Evolutionary conservation across 2,797 vertebrate species (phyloP), one percentile per base, ranked within the genome.

Genomic region (Hephaestus fuliginosus): DNA sequence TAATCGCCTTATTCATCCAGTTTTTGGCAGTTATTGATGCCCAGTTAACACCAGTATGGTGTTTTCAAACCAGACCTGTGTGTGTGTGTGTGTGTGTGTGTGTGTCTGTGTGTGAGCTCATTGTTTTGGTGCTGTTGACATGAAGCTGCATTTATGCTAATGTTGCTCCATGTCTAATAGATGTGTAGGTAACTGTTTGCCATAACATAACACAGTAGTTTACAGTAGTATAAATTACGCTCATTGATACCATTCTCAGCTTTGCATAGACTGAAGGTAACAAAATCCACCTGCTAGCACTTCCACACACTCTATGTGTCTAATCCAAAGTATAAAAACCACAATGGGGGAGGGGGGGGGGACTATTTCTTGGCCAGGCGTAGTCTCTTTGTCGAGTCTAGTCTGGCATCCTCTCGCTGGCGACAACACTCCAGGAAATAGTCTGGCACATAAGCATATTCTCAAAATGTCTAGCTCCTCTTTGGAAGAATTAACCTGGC

Each of bases 401-500:
- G n/a, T 15, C 62, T 53, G 41, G 58, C 15, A 36, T 46, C 15
- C 25, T 28, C 10, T 43, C 1, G 5, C 10, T 7, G 28, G 36
- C 1, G 0, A 20, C 39, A 44, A 41, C 28, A 22, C 33, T 62
- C 8, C 43, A 62, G 33, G 18, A 68, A 62, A 28, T 17, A 14
- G 17, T 25, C 36, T 25, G 41, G 10, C 43, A 33, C 43, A 13
- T 36, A 5, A 43, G 3, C 1, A 3, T 44, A 22, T 46, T 43
- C 7, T 22, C 18, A 49, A 65, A 53, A 33, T 30, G 22, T 43
- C 6, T 4, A 49, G 25, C n/a, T 64, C 5, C 28, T 65, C 4
- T 39, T 72, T 64, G 11, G 56, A 62, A 46, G 3, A 41, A 41
- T 58, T 3, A 22, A 68, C 67, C 63, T 69, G 56, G 41, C 62